Percentiles rank a stretch among this genome's conserved stretches.
phyloP scores from a whole-genome alignment of 2,797 vertebrate genomes.

The Cynodonichthys magdalenae region DNA sequence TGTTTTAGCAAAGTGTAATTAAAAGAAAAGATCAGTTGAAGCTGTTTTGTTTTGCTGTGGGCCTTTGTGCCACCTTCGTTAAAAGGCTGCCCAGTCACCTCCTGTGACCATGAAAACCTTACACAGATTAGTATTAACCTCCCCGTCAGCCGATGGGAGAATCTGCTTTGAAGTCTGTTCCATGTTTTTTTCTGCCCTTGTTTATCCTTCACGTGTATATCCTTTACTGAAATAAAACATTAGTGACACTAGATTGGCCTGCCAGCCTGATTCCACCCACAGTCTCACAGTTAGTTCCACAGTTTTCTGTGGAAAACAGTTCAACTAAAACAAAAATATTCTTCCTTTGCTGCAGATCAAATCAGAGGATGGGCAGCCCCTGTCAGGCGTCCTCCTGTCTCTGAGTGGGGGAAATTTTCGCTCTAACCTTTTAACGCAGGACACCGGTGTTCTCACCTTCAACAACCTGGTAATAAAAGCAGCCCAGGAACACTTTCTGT shows the following conservation, averaged over 20 bases:
- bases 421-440: slow-evolving; percentile 95
- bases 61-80: slow-evolving; percentile 39
- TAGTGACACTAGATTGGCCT: slow-evolving; percentile 8
- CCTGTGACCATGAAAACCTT: slow-evolving; percentile 24
- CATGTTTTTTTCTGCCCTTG: slow-evolving; percentile 13
- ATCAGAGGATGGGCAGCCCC: slow-evolving; percentile 90
- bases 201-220: slow-evolving; percentile 23
- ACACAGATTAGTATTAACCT: slow-evolving; percentile 33
- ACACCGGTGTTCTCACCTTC: slow-evolving; percentile 93
- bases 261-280: slow-evolving; percentile 7
- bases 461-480: slow-evolving; percentile 89
- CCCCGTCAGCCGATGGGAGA: slow-evolving; percentile 26
- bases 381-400: slow-evolving; percentile 95
- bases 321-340: neutral
- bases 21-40: slow-evolving; percentile 23
- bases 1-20: slow-evolving; percentile 35
- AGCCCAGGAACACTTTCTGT: neutral
- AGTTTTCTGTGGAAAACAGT: neutral
- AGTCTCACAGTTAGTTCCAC: neutral
- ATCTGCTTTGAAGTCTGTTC: slow-evolving; percentile 37
- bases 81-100: slow-evolving; percentile 43
- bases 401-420: slow-evolving; percentile 95
- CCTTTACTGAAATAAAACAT: slow-evolving; percentile 5
- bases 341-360: slow-evolving; percentile 82
- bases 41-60: slow-evolving; percentile 20